Base-by-base conservation (phyloP, 1,140 invertebrate species). In the Penaeus indicus region DNA sequence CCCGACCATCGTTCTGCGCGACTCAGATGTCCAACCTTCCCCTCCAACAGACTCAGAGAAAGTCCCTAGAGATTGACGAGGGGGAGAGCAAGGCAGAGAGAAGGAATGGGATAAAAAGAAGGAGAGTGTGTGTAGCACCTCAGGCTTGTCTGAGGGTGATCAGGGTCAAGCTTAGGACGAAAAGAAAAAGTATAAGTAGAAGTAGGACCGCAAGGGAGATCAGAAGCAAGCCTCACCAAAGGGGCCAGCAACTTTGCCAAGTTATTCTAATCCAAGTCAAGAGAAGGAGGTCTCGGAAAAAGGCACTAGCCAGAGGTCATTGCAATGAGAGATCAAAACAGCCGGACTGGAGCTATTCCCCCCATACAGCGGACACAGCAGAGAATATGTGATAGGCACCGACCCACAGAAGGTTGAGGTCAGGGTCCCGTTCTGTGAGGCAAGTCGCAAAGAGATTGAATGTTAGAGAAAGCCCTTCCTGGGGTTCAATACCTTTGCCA, bases 401-500 rank as follows among this genome's bases (percentile, higher is more conserved):
- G 38, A 78, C 22, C 27, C 64, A 16, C 13, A 54, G 13, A 81
- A 61, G 64, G 61, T 32, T n/a, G 32, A 63, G 21, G 3, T 42
- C 60, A 11, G 54, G 22, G 16, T 47, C 75, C 25, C 69, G 62
- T 67, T 64, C 86, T 18, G 22, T 19, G 11, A 82, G n/a, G 78
- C 25, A 88, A 32, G 60, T 84, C 87, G 22, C 87, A 42, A n/a
- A 47, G n/a, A 19, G 42, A 54, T 22, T 60, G 61, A 25, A 54
- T 25, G 47, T 25, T 13, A n/a, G 25, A 54, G 61, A n/a, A 22
- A 47, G 84, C 16, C 25, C 62, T 79, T 63, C 69, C 21, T 86
- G 85, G 60, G 63, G 77, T 16, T 86, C 85, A 25, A 86, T 86
- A 27, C 85, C 85, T 21, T 60, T 86, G 42, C 85, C 85, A 32